Evolutionary conservation across 2,113 vertebrate species (phyloP), one percentile per base, ranked within the genome.

Genomic region (Rhabdomys dilectus): DNA sequence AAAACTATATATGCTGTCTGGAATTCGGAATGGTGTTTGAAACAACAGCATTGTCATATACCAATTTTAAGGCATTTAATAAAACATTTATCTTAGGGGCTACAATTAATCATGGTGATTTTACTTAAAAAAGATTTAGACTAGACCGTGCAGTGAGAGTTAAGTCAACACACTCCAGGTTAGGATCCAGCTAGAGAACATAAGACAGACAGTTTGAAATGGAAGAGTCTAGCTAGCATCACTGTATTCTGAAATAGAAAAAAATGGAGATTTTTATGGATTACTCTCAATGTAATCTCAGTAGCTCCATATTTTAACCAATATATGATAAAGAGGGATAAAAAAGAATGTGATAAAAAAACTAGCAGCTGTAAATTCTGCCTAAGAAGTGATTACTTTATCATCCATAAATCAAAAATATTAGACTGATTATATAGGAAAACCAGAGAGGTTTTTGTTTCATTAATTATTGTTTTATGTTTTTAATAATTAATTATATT

Each of bases 321-420:
- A 24, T 91, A 9, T 60, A 31, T 81, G 42, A 22, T 70, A 88
- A 76, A 72, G 42, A 42, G 66, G 45, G 56, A n/a, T 24, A 39
- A 42, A 73, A 88, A 22, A 24, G 39, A 34, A n/a, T 0, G 31
- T 13, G 64, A 1, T 68, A 70, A 66, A 24, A 96, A 96, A 97
- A 95, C 89, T 95, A 93, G 90, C 77, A 94, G 91, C 58, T 26
- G 73, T 39, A 56, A 94, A 97, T 97, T 97, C 36, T 93, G 26
- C 42, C 95, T 68, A 89, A 95, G 94, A 82, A 16, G 19, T 12
- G 96, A 76, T 1, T 91, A 17, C 42, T 97, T 97, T 22, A 60
- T 17, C 53, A 0, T 72, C 26, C n/a, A 7, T 82, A 19, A 76
- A 96, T 66, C 64, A 86, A 81, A 94, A 75, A 2, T 31, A 16